These are phyloP conservation scores for Anser cygnoides DNA, from an alignment of 2,113 vertebrate species.

Conservation along the genomic window DNA sequence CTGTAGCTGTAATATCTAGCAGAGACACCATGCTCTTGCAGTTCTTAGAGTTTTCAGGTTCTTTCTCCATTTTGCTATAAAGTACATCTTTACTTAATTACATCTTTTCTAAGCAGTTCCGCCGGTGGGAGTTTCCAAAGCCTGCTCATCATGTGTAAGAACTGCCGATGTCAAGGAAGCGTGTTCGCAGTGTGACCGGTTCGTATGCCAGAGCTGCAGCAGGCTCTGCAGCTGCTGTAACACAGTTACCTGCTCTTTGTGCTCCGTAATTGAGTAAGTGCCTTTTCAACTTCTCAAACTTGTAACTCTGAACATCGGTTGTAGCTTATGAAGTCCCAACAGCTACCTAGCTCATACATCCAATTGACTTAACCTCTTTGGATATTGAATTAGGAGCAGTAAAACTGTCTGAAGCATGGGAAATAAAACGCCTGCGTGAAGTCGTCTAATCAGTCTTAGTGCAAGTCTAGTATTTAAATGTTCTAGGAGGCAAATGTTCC, in stretches of 20 bases:
- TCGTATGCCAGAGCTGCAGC: slow-evolving; percentile 72
- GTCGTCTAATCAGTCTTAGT: background rate
- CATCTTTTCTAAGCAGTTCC: slow-evolving; percentile 19
- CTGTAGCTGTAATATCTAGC: fast-evolving
- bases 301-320: background rate
- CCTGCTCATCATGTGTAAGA: slow-evolving; percentile 76
- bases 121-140: background rate
- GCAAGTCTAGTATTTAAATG: background rate
- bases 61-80: background rate
- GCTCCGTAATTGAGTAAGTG: slow-evolving; percentile 77
- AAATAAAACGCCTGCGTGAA: background rate
- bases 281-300: background rate
- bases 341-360: fast-evolving
- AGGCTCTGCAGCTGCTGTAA: slow-evolving; percentile 73
- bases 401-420: background rate
- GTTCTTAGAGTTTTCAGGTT: background rate
- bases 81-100: background rate
- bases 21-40: fast-evolving
- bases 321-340: background rate
- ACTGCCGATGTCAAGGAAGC: slow-evolving; percentile 55
- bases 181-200: slow-evolving; percentile 71
- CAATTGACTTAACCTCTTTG: background rate
- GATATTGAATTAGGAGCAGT: background rate
- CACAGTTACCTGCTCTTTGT: slow-evolving; percentile 60
- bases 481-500: background rate